Percentiles rank a stretch among this genome's conserved stretches.
Conservation (phyloP, 1,140 invertebrate species). For the Apis florea region DNA sequence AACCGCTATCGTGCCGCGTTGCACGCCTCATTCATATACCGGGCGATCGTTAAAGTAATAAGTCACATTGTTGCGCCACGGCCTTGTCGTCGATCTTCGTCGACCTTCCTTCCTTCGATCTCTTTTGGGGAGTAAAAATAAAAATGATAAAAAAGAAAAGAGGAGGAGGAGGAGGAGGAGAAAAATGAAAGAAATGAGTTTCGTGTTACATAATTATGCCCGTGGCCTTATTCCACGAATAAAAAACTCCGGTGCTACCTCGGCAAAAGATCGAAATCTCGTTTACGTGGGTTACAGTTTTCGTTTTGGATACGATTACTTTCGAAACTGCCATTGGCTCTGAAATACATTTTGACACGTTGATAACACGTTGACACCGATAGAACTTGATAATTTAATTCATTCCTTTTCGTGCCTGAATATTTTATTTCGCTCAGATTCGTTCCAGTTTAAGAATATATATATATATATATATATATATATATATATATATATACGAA, state of each 20-base stretch:
- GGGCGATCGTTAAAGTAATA: conserved; percentile 30
- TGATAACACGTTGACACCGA: too few species aligned
- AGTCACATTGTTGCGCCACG: not conserved
- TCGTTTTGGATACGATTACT: not conserved
- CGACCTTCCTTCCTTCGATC: conserved; percentile 12
- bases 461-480: too few species aligned
- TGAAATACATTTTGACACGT: not conserved
- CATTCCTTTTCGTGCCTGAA: too few species aligned
- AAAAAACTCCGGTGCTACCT: not conserved
- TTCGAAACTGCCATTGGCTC: not conserved
- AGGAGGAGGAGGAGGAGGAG: not conserved
- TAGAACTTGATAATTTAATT: too few species aligned
- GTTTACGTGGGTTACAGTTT: not conserved
- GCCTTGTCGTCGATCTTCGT: conserved; percentile 15
- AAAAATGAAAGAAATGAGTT: conserved; percentile 4
- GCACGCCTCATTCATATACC: conserved; percentile 24
- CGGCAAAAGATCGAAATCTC: conserved; percentile 15
- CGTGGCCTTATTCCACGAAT: conserved; percentile 48
- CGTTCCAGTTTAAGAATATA: too few species aligned
- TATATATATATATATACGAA: too few species aligned
- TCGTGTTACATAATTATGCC: conserved; percentile 39
- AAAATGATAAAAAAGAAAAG: not conserved
- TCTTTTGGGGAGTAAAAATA: not conserved
- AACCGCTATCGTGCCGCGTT: conserved; percentile 55
- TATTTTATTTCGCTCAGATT: too few species aligned